A percentile compares a stretch with the other conserved stretches of the same genome.
Conservation (phyloP, 2,888 invertebrate species). For the Ichneumoninae sp. region DNA sequence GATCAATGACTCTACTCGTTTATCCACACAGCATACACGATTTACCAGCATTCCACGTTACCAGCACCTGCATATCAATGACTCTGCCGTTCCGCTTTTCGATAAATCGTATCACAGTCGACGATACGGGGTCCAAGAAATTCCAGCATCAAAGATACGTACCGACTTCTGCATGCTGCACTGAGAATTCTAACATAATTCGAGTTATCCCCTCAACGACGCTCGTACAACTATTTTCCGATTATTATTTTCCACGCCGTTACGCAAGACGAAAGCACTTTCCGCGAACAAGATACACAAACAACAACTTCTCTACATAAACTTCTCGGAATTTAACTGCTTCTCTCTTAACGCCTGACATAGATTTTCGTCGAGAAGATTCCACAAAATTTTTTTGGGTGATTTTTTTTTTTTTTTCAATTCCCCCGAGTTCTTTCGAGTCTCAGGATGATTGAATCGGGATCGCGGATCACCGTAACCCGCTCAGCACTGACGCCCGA, state of each 20-base stretch:
- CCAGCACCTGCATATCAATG: not conserved
- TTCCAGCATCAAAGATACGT: conserved; percentile 62
- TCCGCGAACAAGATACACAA: not conserved
- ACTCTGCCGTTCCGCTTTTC: not conserved
- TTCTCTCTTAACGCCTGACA: not conserved
- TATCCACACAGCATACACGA: not conserved
- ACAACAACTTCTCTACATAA: not conserved
- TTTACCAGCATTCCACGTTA: not conserved
- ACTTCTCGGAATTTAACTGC: not conserved
- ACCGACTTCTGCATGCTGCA: conserved; percentile 76
- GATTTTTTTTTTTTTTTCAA: conserved; percentile 5
- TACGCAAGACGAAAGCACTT: not conserved
- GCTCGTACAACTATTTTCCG: conserved; percentile 11
- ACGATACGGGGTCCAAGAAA: not conserved
- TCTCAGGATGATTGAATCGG: conserved; percentile 1
- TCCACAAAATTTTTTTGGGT: not conserved
- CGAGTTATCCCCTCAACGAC: conserved; percentile 13
- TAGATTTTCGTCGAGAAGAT: not conserved
- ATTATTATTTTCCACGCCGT: not conserved
- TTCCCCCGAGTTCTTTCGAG: not conserved
- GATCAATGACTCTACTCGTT: conserved; percentile 45
- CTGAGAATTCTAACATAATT: conserved; percentile 76
- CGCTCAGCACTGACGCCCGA: conserved; percentile 28
- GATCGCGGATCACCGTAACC: conserved; percentile 25
- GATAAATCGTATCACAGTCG: not conserved